Conservation (phyloP, 2,797 vertebrate genomes). For the Acipenser transmontanus region DNA sequence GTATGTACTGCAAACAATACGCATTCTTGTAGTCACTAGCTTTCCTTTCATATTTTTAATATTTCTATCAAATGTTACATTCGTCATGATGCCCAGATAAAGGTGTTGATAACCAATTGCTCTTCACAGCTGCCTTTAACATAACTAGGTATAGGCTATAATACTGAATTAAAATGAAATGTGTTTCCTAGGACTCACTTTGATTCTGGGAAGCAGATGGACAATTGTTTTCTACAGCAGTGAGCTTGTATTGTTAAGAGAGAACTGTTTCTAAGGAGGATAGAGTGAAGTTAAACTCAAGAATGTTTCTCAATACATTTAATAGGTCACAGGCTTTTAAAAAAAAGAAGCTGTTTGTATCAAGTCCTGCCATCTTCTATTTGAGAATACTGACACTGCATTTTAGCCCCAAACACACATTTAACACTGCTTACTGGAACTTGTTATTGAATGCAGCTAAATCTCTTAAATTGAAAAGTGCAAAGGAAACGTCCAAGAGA, state of each 20-base stretch:
- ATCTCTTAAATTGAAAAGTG: not conserved
- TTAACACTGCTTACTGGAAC: not conserved
- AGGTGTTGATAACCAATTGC: too few species aligned
- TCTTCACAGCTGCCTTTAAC: too few species aligned
- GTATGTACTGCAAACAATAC: too few species aligned
- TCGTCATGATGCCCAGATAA: too few species aligned
- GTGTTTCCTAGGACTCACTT: too few species aligned
- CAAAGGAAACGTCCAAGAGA: not conserved
- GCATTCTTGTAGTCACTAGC: too few species aligned
- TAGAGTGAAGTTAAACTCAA: not conserved
- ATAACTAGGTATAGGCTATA: too few species aligned
- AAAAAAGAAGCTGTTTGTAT: constrained; percentile 1
- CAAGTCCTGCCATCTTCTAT: not conserved
- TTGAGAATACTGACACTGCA: not conserved
- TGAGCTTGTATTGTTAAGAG: not conserved
- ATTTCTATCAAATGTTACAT: too few species aligned
- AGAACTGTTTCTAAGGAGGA: not conserved
- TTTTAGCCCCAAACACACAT: not conserved
- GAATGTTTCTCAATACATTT: constrained; percentile 3
- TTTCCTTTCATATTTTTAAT: too few species aligned
- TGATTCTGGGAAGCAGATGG: too few species aligned
- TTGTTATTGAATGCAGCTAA: not conserved
- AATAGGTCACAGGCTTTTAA: constrained; percentile 1
- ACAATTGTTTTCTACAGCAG: too few species aligned
- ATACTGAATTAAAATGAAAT: too few species aligned